Base-by-base conservation (phyloP, 1,140 invertebrate genomes). In the Hylyphantes graminicola region DNA sequence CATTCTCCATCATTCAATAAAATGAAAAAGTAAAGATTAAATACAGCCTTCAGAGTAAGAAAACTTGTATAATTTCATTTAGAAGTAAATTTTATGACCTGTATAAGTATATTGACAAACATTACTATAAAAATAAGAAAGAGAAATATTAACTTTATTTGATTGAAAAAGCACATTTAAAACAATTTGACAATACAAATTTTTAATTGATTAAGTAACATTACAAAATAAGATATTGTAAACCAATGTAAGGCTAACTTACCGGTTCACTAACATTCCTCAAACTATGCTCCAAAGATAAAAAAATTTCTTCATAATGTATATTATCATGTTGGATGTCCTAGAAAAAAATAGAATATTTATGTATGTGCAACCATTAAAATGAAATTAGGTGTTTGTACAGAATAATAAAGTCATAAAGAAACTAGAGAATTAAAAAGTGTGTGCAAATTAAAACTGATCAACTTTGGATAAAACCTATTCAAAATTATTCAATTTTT, bases 271-370 rank as follows among this genome's bases (percentile, higher is more conserved):
- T 91, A 77, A 95, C 89, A 72, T 91, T 92, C 87, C 92, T 91
- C 59, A 95, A 89, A 89, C 92, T 94, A 85, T 89, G 89, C 88
- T 92, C 92, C n/a, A 94, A 91, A 64, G 92, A 92, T 67, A 90
- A 87, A 87, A 92, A 92, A 55, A 95, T 92, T 88, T 94, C 93
- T 89, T 94, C 93, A 86, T 93, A 92, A 54, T 95, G 91, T 84
- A 95, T 92, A 88, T 92, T 90, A 54, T 92, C 93, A 88, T 92
- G 90, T 86, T 93, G 91, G 86, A 94, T 92, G 90, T 95, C 91
- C 90, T 90, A 13, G 67, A 68, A 77, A 59, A 75, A 55, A 54
- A 50, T 50, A 51, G 13, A 70, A 70, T 59, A 59, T 6, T 13
- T n/a, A 59, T n/a, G 2, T n/a, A 59, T n/a, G 12, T 59, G 57